These are phyloP conservation scores for Sesia apiformis DNA, from an alignment of 2,888 invertebrate genomes.

Conservation along the genomic window DNA sequence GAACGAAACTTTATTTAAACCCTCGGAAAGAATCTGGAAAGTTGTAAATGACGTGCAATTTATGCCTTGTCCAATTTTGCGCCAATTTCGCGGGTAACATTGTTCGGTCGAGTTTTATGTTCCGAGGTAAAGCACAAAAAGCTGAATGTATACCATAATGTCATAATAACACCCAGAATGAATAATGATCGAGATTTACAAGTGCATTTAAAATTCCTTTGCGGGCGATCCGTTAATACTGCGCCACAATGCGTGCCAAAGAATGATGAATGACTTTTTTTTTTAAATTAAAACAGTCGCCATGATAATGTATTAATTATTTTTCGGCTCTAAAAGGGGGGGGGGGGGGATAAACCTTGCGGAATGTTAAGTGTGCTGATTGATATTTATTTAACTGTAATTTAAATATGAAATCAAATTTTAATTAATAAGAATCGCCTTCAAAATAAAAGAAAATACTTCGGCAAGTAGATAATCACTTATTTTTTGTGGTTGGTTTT, in stretches of 20 bases:
- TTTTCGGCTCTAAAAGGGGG: not conserved
- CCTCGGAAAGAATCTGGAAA: conserved; percentile 21
- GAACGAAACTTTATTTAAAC: conserved; percentile 13
- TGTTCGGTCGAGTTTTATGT: conserved; percentile 21
- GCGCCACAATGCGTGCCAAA: conserved; percentile 20
- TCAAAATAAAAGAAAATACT: too few relatives aligned
- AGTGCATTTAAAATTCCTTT: conserved; percentile 38
- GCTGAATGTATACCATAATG: conserved; percentile 22
- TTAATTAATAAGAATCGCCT: too few relatives aligned
- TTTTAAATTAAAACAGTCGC: conserved; percentile 21
- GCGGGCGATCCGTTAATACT: conserved; percentile 21
- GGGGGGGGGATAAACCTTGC: not conserved
- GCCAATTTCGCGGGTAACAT: conserved; percentile 51
- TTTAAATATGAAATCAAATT: too few relatives aligned
- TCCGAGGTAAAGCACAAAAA: conserved; percentile 33
- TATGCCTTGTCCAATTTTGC: conserved; percentile 54
- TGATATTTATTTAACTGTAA: too few relatives aligned
- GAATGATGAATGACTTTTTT: conserved; percentile 33
- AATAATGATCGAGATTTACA: conserved; percentile 40
- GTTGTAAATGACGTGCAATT: conserved; percentile 47
- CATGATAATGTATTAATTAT: not conserved
- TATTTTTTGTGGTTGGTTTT: too few relatives aligned
- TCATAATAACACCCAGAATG: conserved; percentile 40
- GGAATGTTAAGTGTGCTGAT: not conserved
- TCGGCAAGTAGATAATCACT: too few relatives aligned